Evolutionary conservation across 2,797 vertebrate species (phyloP).

Genomic region (Prionace glauca): DNA sequence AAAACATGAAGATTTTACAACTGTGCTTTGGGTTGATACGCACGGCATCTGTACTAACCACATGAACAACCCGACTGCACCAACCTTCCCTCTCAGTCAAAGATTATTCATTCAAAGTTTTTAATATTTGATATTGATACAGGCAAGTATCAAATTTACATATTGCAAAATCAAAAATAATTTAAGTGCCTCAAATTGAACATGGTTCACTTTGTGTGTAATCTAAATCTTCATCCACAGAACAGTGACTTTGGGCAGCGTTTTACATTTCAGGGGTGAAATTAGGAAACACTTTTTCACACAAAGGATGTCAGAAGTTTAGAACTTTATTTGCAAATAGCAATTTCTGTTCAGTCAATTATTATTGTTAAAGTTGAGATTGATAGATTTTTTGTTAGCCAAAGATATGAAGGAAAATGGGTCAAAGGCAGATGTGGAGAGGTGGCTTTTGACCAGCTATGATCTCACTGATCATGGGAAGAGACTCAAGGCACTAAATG

Average conservation of each 20-base stretch:
- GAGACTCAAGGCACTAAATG: not conserved
- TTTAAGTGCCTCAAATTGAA: not conserved
- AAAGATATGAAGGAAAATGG: not conserved
- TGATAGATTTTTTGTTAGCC: not conserved
- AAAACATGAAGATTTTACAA: not conserved
- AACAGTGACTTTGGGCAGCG: not conserved
- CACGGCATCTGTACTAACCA: not conserved
- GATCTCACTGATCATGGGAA: not conserved
- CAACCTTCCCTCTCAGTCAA: not conserved
- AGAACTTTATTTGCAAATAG: not conserved
- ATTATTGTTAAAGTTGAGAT: not conserved
- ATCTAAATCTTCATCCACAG: not conserved
- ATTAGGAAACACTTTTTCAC: too few species aligned
- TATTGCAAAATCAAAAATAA: not conserved
- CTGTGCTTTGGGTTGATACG: not conserved
- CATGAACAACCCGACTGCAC: not conserved
- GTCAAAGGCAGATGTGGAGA: not conserved
- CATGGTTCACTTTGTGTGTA: not conserved
- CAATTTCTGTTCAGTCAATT: not conserved
- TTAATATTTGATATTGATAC: not conserved
- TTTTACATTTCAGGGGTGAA: too few species aligned
- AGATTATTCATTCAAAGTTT: not conserved
- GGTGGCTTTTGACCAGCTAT: not conserved
- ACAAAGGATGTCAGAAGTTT: too few species aligned
- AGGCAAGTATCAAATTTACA: not conserved